Evolutionary conservation across 35 echinoderm and acorn worm species (phyloP), one percentile per base, ranked within the genome.

Genomic region (Diadema setosum): DNA sequence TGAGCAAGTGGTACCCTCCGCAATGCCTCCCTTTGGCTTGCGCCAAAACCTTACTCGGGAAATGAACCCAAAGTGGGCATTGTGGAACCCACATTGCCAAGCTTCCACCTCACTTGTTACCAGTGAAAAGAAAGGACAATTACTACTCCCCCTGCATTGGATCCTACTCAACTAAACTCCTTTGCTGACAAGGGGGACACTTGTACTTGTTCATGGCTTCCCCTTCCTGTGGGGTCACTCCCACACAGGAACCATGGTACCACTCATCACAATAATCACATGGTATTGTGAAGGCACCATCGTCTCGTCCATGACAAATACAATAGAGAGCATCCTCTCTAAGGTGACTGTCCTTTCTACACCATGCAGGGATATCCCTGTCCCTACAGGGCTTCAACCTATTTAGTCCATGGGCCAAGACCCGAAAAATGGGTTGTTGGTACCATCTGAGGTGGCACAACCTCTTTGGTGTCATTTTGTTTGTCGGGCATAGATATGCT

Each of bases 201-300:
- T 1, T 35, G 18, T 81, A 81, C 46, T 81, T 81, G 3, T 81
- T 24, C 3, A 81, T 81, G 3, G 3, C 3, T 37, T 2, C 40
- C 5, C 45, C 45, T 27, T 83, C 29, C 6, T 16, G 2, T 31
- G 3, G 30, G 1, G 48, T 3, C 5, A 83, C 48, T 3, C 27
- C 45, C 2, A 83, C 81, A 30, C 81, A 83, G 6, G 7, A 3
- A 5, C 81, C 81, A 49, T 83, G 81, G 52, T 83, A 83, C 81
- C 81, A 83, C 31, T 83, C 81, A 58, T 83, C 5, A 32, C 81
- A 83, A 3, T 15, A 18, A 49, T 83, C 45, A 30, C 81, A 83
- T 31, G 6, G 44, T 2, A 83, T 83, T n/a, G n/a, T n/a, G 15
- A 83, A 57, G 4, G 4, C 40, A 2, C 81, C 81, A 58, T 58